Conservation (phyloP, 1,140 invertebrate species). For the Hirudo medicinalis region DNA sequence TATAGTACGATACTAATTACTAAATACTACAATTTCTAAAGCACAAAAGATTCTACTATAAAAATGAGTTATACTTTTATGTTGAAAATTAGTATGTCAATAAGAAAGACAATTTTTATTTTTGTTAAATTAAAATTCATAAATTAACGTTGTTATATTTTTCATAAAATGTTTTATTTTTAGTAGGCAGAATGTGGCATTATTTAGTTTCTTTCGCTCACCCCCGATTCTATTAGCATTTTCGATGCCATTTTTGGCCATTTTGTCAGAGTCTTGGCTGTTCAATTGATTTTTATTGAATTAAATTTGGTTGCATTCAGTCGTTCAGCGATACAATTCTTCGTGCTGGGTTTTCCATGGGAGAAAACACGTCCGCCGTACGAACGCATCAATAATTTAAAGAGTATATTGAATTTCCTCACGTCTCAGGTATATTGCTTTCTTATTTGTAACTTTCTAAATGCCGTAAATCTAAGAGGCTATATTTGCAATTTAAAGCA, state of each 20-base stretch:
- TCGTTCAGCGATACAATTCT: slow-evolving; percentile 5
- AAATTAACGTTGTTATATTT: too few species aligned
- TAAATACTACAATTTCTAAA: too few species aligned
- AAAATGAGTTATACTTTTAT: too few species aligned
- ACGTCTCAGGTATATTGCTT: slow-evolving; percentile 60
- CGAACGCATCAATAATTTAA: slow-evolving; percentile 41
- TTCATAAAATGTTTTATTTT: too few species aligned
- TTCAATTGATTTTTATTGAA: slow-evolving; percentile 10
- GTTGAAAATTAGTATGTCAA: too few species aligned
- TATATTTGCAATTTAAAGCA: too few species aligned
- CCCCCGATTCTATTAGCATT: slow-evolving; percentile 18
- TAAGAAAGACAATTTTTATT: too few species aligned
- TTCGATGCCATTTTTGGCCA: slow-evolving; percentile 16
- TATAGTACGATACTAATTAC: too few species aligned
- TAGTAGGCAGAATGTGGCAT: not conserved
- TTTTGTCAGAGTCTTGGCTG: slow-evolving; percentile 13
- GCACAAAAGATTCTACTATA: too few species aligned
- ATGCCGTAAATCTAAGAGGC: too few species aligned
- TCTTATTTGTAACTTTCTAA: slow-evolving; percentile 38
- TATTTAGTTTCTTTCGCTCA: slow-evolving; percentile 11
- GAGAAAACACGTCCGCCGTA: too few species aligned
- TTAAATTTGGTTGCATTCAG: not conserved
- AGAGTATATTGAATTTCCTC: slow-evolving; percentile 41
- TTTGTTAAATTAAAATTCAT: too few species aligned
- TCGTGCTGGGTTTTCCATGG: slow-evolving; percentile 18